Base-by-base conservation (phyloP, 2,888 invertebrate species). In the Sepioteuthis lessoniana region DNA sequence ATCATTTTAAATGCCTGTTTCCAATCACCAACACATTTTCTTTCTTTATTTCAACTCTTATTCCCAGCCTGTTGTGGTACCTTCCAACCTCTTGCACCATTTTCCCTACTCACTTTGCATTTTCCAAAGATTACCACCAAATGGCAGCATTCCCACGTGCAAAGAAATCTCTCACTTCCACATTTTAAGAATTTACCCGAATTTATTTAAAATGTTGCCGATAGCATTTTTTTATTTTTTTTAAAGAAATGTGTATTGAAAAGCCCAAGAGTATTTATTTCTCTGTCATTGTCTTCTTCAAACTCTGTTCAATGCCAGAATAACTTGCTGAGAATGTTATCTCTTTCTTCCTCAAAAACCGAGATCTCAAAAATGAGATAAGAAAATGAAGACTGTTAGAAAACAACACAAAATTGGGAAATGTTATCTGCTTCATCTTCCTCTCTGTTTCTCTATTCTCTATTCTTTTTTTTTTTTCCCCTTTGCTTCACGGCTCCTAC, bases 311-410 rank as follows among this genome's bases (percentile, higher is more conserved):
- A 35, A 76, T 76, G 76, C 35, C 25, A 35, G 76, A 76, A 76
- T 76, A n/a, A 76, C 76, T 76, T 76, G 76, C 76, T 76, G 76
- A 76, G n/a, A 76, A 76, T 76, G n/a, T 76, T 76, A 76, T 76
- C 76, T 76, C n/a, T 76, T 76, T 76, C 19, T 76, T 76, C n/a
- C 10, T 76, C n/a, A n/a, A 76, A 55, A 76, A 76, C n/a, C n/a
- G n/a, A 76, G 76, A 76, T 76, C 76, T 76, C 7, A 16, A 76
- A 76, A 76, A 76, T 13, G n/a, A 76, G 76, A 76, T 76, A 76
- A 76, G n/a, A 76, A 76, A 76, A 76, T 76, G n/a, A 35, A 35
- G 76, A 76, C n/a, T 76, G 76, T 76, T 76, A 76, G 76, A 76
- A n/a, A 76, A 76, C 76, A 76, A 76, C 76, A 76, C n/a, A 76